Conservation (phyloP, 2,888 invertebrate species). For the Dryobotodes eremita region DNA sequence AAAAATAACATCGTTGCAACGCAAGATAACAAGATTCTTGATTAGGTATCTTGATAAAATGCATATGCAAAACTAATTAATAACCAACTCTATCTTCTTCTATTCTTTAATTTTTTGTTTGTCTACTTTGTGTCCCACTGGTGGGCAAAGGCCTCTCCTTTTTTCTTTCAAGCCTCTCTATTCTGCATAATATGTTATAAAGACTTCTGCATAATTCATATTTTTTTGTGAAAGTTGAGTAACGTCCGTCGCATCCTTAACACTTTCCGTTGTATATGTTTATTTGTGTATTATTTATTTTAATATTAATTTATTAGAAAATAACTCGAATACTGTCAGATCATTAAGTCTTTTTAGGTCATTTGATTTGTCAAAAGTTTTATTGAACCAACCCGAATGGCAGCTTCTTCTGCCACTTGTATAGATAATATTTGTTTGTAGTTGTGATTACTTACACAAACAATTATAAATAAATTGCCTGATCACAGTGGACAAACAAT, state of each 20-base stretch:
- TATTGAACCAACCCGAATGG: too few relatives aligned
- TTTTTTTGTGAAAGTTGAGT: background rate
- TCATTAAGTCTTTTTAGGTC: too few relatives aligned
- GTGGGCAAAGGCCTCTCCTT: background rate
- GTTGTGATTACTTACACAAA: too few relatives aligned
- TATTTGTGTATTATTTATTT: background rate
- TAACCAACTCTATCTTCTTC: background rate
- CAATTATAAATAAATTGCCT: too few relatives aligned
- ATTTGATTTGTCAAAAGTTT: too few relatives aligned
- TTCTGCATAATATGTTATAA: background rate
- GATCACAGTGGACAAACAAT: too few relatives aligned
- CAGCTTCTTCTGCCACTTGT: too few relatives aligned
- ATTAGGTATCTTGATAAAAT: background rate
- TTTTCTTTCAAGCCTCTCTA: background rate
- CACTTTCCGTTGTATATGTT: background rate
- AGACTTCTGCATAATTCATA: background rate
- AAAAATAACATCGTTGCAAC: background rate
- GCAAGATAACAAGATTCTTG: too few relatives aligned
- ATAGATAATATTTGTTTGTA: too few relatives aligned
- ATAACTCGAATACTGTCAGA: too few relatives aligned
- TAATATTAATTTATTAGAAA: too few relatives aligned
- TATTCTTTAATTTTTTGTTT: background rate
- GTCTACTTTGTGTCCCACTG: background rate
- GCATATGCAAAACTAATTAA: background rate
- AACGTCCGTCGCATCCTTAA: background rate